Evolutionary conservation across 2,888 invertebrate genomes (phyloP).

Genomic region (Drosophila colorata): DNA sequence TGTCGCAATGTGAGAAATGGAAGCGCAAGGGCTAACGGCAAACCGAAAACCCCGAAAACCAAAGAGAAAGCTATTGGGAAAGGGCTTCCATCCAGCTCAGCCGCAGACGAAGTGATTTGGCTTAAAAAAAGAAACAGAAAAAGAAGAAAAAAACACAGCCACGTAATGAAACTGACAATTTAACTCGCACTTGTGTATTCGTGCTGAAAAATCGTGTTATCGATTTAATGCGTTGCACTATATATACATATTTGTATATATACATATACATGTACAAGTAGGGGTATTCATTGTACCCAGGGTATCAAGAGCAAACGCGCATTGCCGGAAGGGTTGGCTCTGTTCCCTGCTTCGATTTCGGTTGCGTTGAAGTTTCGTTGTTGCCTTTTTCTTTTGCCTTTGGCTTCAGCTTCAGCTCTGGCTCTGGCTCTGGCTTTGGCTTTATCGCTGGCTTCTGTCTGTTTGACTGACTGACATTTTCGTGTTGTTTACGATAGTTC

Average conservation of each 20-base stretch:
- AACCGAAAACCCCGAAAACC: conserved; percentile 6
- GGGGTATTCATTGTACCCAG: conserved; percentile 17
- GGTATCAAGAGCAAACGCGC: conserved; percentile 10
- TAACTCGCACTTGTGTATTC: conserved; percentile 71
- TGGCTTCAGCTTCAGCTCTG: conserved; percentile 37
- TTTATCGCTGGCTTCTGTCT: conserved; percentile 59
- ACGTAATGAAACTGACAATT: conserved; percentile 81
- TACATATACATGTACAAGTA: background rate
- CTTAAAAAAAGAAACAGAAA: conserved; percentile 36
- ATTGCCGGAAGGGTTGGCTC: conserved; percentile 60
- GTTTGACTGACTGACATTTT: conserved; percentile 67
- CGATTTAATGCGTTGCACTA: conserved; percentile 74
- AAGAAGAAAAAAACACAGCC: conserved; percentile 46
- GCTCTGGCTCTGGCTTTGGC: conserved; percentile 48
- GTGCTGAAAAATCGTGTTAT: conserved; percentile 81
- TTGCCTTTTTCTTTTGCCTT: conserved; percentile 39
- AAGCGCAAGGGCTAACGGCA: conserved; percentile 11
- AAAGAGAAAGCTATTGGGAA: conserved; percentile 6
- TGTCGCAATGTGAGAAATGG: conserved; percentile 69
- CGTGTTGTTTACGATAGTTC: conserved; percentile 48
- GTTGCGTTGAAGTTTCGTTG: conserved; percentile 32
- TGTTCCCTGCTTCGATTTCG: conserved; percentile 11
- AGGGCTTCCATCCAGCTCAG: conserved; percentile 35
- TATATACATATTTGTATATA: conserved; percentile 13
- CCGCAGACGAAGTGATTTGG: conserved; percentile 76